Conservation (phyloP, 2,797 vertebrate genomes). For the Atherinosoma microstoma region DNA sequence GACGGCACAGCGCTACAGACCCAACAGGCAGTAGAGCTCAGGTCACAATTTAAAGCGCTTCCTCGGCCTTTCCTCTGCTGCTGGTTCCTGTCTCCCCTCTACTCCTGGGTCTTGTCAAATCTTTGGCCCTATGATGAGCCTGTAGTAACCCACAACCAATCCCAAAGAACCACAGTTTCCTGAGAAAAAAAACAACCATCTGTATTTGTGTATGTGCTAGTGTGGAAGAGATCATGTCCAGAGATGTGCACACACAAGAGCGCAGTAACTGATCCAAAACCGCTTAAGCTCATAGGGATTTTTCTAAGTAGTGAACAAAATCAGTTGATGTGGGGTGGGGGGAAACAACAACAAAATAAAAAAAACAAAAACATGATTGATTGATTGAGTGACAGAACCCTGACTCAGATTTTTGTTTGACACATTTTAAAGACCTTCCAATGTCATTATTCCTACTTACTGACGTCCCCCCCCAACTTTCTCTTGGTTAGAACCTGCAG, state of each 20-base stretch:
- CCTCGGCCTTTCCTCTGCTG: conserved; percentile 53
- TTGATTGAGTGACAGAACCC: conserved; percentile 58
- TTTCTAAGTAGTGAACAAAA: conserved; percentile 63
- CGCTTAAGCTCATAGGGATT: conserved; percentile 38
- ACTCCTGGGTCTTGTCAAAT: conserved; percentile 69
- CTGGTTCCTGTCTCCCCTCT: conserved; percentile 56
- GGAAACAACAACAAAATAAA: background rate
- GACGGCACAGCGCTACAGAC: conserved; percentile 41
- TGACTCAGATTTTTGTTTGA: conserved; percentile 58
- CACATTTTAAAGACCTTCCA: conserved; percentile 60
- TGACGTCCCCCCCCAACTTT: conserved; percentile 18
- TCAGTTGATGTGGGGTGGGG: conserved; percentile 54
- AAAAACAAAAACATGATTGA: conserved; percentile 22
- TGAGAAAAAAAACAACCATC: conserved; percentile 53
- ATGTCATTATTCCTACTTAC: conserved; percentile 31
- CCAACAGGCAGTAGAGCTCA: conserved; percentile 38
- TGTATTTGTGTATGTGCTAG: conserved; percentile 51
- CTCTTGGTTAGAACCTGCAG: conserved; percentile 90
- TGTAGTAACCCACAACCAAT: conserved; percentile 44
- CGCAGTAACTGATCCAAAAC: conserved; percentile 47
- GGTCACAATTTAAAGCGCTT: conserved; percentile 60
- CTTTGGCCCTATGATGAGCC: conserved; percentile 51
- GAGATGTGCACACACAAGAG: conserved; percentile 21
- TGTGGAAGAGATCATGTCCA: conserved; percentile 40
- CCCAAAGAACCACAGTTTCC: conserved; percentile 58